Conservation (phyloP, 2,113 vertebrate genomes). For the Pteropus alecto region DNA sequence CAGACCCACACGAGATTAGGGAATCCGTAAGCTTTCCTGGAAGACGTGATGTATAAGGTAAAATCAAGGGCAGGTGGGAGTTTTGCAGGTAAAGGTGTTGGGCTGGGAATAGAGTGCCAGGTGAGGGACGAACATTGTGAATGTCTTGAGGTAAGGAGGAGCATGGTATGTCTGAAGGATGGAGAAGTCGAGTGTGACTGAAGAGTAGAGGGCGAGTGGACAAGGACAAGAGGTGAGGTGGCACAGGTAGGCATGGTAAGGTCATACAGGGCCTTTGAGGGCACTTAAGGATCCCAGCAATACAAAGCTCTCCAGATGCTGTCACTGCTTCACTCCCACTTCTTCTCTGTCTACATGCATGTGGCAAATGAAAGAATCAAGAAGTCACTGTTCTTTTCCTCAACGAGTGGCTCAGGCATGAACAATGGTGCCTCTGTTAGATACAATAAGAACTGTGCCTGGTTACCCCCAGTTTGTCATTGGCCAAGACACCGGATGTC, state of each 20-base stretch:
- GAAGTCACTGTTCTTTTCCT: slow-evolving; percentile 87
- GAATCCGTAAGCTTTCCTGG: neutral
- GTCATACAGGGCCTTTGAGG: neutral
- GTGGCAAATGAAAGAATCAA: slow-evolving; percentile 75
- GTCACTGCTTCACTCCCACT: neutral
- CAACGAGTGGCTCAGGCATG: slow-evolving; percentile 86
- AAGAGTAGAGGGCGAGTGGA: neutral
- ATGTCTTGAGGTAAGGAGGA: neutral
- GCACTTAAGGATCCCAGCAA: neutral
- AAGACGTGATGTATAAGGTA: neutral
- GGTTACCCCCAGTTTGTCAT: slow-evolving; percentile 86
- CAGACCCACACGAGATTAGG: neutral
- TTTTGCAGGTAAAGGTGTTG: neutral
- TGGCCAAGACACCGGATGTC: slow-evolving; percentile 87
- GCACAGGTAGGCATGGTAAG: neutral
- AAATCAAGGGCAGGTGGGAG: neutral
- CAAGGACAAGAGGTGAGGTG: neutral
- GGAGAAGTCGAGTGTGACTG: neutral
- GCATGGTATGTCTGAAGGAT: rapidly evolving
- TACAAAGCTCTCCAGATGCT: neutral
- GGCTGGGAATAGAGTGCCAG: neutral
- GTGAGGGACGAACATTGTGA: neutral
- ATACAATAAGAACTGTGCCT: slow-evolving; percentile 86
- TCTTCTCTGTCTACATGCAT: neutral
- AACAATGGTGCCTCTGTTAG: slow-evolving; percentile 88